phyloP scores from a whole-genome alignment of 2,797 vertebrate species.

The Enoplosus armatus region DNA sequence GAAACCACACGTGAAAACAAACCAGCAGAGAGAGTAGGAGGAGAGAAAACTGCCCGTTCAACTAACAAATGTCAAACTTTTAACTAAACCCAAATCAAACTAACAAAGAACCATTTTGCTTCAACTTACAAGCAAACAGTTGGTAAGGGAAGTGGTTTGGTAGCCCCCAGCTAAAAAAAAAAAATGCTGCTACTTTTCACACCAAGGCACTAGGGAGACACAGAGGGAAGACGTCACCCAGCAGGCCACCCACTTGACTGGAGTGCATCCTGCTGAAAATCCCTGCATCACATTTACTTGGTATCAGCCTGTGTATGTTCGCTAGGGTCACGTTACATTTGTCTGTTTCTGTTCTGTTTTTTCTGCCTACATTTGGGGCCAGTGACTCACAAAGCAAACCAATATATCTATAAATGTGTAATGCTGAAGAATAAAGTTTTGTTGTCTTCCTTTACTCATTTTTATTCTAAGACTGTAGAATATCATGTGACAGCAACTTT shows the following conservation, averaged over 20 bases:
- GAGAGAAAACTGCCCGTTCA: conserved; percentile 1
- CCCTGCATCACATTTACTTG: neutral
- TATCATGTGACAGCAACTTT: neutral
- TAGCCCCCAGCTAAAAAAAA: neutral
- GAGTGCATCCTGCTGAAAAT: neutral
- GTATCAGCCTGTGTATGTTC: neutral
- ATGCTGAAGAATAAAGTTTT: neutral
- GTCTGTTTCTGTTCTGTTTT: neutral
- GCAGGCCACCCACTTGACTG: neutral
- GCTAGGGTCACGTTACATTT: neutral
- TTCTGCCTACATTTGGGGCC: neutral
- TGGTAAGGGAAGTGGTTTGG: conserved; percentile 10
- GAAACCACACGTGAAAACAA: conserved; percentile 56
- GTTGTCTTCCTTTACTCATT: neutral
- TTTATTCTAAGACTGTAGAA: neutral
- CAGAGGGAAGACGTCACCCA: conserved; percentile 11
- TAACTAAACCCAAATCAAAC: neutral
- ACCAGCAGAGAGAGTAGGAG: conserved; percentile 17
- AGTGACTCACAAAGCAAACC: neutral
- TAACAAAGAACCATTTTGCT: conserved; percentile 9
- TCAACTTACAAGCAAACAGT: conserved; percentile 6
- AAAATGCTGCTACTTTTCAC: conserved; percentile 35
- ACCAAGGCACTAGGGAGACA: conserved; percentile 21
- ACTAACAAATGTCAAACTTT: conserved; percentile 4
- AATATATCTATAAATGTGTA: neutral